A percentile compares a stretch with the other conserved stretches of the same genome.
Conservation (phyloP, 2,113 vertebrate species). For the Ancistrus triradiatus region DNA sequence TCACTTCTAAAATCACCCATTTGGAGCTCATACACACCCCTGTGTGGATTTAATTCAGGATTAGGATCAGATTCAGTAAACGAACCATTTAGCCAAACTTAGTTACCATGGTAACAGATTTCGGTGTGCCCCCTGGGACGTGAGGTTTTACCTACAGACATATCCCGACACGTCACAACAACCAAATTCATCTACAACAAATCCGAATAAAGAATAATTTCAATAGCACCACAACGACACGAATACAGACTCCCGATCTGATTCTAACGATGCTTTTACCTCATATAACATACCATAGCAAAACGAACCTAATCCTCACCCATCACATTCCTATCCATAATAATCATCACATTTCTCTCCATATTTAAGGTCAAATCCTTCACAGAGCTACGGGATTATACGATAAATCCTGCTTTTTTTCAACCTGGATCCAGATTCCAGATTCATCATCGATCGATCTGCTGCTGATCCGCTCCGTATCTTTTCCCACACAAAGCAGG, state of each 20-base stretch:
- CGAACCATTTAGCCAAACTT: no score
- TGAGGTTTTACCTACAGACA: neutral
- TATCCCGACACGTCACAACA: conserved; percentile 10
- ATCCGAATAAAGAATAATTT: no score
- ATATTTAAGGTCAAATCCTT: no score
- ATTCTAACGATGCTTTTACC: no score
- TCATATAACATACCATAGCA: no score
- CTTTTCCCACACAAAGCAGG: neutral
- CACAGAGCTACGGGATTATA: no score
- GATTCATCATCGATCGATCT: conserved; percentile 12
- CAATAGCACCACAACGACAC: no score
- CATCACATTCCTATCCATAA: no score
- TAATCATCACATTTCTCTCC: no score
- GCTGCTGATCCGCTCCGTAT: neutral
- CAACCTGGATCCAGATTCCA: conserved; percentile 32
- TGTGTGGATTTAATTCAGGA: neutral
- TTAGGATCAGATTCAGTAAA: neutral
- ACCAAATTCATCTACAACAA: neutral
- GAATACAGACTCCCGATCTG: no score
- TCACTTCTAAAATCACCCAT: neutral
- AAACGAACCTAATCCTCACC: no score
- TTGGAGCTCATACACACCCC: no score
- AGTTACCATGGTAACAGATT: conserved; percentile 21
- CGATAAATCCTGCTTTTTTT: neutral
- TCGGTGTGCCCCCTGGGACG: conserved; percentile 2